Evolutionary conservation across 2,888 invertebrate species (phyloP), one percentile per base, ranked within the genome.

Genomic region (Drosophila rubida): DNA sequence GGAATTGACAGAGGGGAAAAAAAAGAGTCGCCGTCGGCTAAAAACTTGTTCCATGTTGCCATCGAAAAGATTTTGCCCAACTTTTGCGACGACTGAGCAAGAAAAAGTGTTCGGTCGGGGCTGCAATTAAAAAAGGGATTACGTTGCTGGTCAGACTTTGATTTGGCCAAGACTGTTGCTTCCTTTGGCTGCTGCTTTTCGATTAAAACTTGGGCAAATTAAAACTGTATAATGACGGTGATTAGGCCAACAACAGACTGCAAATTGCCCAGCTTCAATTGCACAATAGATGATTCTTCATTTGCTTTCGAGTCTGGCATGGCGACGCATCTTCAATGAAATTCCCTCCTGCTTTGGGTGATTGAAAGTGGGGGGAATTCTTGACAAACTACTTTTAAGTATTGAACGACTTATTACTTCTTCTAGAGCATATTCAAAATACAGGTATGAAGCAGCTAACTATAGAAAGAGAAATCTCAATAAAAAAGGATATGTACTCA

Each of bases 101-200:
- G 44, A 37, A 49, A 58, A 37, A 61, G 50, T 69, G 64, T 68
- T 50, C 67, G 19, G 63, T 68, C 69, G 71, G 70, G 72, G 74
- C 65, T 78, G 83, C 84, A 89, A 88, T 89, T 89, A 89, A 86
- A 88, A 84, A 77, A 72, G 80, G 86, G 80, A 86, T 81, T 85
- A 77, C 80, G 63, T 64, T 79, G 63, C 68, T 32, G 66, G 46
- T 54, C 63, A 65, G 77, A 69, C 75, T 82, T 79, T 78, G 71
- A 75, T 66, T 83, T 60, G 25, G 23, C 32, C 13, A 39, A 48
- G 51, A 67, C 55, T 78, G 51, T 37, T 50, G 59, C 60, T 39
- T 46, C 42, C 42, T 55, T 42, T 8, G 39, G 7, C 23, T n/a
- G 16, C 57, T 59, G 46, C 50, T 59, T 62, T 87, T 83, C 80